Evolutionary conservation across 2,888 invertebrate genomes (phyloP), one percentile per base, ranked within the genome.

Genomic region (Lymantria dispar): DNA sequence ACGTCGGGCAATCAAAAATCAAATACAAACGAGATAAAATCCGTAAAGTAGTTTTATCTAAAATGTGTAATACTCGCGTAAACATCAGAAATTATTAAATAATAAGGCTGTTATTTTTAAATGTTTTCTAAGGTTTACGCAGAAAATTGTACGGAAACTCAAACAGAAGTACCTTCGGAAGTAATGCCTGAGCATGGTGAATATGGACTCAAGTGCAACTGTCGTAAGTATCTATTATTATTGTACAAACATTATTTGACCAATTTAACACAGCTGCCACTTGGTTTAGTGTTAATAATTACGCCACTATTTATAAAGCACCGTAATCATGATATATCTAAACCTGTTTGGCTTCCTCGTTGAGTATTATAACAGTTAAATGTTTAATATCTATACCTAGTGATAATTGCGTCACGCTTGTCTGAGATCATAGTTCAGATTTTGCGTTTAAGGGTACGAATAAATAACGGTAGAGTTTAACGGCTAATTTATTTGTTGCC

Each of bases 171-270:
- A 8, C 37, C 36, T n/a, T 46, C 50, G 0, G 61, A 63, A 30
- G 44, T 60, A 11, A 43, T 60, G n/a, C 42, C 56, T 36, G 58
- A 66, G 15, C 61, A 73, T 14, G 70, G 68, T 10, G 63, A 64
- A 33, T 68, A 71, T 42, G 75, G 67, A 58, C 62, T 64, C 8
- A 81, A 70, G 43, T 89, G 88, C 60, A 79, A 76, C 12, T 89
- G 89, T 56, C 83, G 90, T 89, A 75, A 87, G 89, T 87, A 11
- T n/a, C n/a, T 30, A 10, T 22, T 3, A 29, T 42, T 10, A 33
- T 10, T 33, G 8, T 33, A 10, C 9, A 10, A 33, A 33, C 8
- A 33, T 33, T 33, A 33, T 33, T 1, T 10, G 33, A 10, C 10
- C 33, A 33, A 33, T 5, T 33, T 33, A 33, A 33, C 3, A 33